Evolutionary conservation across 1,140 invertebrate genomes (phyloP).

Genomic region (Drosophila aff.): DNA sequence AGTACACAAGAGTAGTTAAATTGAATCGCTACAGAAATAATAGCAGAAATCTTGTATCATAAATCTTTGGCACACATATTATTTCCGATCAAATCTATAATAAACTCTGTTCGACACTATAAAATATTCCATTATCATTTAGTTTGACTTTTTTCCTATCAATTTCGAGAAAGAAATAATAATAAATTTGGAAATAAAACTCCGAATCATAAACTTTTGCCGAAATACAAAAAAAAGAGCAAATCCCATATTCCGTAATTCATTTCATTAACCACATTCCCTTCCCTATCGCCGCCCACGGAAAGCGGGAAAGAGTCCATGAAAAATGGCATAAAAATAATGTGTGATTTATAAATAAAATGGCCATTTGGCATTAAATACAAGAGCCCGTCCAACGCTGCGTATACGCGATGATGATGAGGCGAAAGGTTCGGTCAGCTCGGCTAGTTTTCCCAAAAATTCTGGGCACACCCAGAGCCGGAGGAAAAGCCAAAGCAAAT

Average conservation of each 20-base stretch:
- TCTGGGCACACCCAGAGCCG: slow-evolving; percentile 52
- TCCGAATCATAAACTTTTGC: not conserved
- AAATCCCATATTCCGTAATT: slow-evolving; percentile 11
- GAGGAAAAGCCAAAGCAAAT: slow-evolving; percentile 23
- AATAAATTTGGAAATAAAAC: slow-evolving; percentile 19
- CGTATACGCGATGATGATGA: slow-evolving; percentile 54
- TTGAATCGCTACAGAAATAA: not conserved
- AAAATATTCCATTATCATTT: slow-evolving; percentile 9
- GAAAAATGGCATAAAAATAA: slow-evolving; percentile 50
- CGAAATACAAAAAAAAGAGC: not conserved
- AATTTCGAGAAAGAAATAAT: not conserved
- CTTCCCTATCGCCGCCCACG: slow-evolving; percentile 10
- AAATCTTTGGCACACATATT: not conserved
- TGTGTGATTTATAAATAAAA: slow-evolving; percentile 56
- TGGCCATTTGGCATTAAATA: slow-evolving; percentile 44
- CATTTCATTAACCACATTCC: slow-evolving; percentile 40
- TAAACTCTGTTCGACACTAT: not conserved
- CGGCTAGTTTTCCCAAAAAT: slow-evolving; percentile 22
- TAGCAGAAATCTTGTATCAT: not conserved
- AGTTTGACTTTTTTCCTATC: not conserved
- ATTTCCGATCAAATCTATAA: not conserved
- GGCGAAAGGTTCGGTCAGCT: slow-evolving; percentile 25
- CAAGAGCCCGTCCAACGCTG: slow-evolving; percentile 41
- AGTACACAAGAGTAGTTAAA: not conserved
- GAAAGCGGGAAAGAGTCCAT: slow-evolving; percentile 27